Evolutionary conservation across 2,113 vertebrate species (phyloP), one percentile per base, ranked within the genome.

Genomic region (Petrocephalus zakoni): DNA sequence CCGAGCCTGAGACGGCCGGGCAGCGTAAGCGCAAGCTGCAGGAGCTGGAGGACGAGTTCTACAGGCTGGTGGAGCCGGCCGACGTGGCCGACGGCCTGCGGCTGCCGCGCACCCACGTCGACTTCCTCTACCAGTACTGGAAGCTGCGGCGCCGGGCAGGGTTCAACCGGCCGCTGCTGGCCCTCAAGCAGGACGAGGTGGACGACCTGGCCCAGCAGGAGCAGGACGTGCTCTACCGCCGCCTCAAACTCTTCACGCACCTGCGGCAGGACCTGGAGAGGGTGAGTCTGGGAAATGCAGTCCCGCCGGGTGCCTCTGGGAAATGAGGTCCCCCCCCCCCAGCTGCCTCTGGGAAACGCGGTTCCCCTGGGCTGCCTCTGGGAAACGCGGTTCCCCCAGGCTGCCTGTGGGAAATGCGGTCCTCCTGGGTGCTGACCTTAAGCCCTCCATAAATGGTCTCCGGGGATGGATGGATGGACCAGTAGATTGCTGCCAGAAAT

Each of bases 51-150:
- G 98, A 99, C 55, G 96, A 97, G 93, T 99, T 99, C 94, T 97
- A 98, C 87, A 95, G 95, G 88, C 96, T 99, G 9, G 98, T 99
- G 91, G 97, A 98, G 85, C 97, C 98, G 0, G 93, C 95, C 0
- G 97, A 98, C 91, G 97, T 99, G 90, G 97, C 97, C 0, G 96
- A 97, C 87, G 96, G 95, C 92, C 94, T 99, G 89, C 95, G 95
- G 10, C 92, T 99, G 68, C 96, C 97, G 0, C 93, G 96, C 56
- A 93, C 92, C 0, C 92, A 98, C 90, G 97, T 99, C 84, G 98
- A 99, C 92, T 99, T 98, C 93, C 94, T 99, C 90, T 99, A 97
- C 92, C 98, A 99, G 93, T 99, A 98, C 96, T 99, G 98, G 98
- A 99, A 99, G 91, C 92, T 99, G 90, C 97, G 99, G 93, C 96